Base-by-base conservation (phyloP, 2,888 invertebrate genomes). In the Nomada hirtipes region DNA sequence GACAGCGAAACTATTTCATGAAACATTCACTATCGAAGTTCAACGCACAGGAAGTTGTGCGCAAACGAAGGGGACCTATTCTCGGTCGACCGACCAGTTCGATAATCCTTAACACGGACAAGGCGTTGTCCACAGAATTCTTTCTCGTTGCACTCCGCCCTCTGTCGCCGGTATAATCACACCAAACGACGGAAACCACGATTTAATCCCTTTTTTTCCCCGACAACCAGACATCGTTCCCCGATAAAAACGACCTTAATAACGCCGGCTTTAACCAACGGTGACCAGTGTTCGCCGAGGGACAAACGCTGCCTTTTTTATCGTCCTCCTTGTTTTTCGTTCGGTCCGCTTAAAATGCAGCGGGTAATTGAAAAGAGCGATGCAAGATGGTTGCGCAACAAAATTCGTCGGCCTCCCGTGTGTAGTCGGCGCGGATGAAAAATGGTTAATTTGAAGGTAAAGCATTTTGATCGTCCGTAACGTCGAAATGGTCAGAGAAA, bases 191-290 rank as follows among this genome's bases (percentile, higher is more conserved):
- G 84, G 83, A 75, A 83, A 81, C 86, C 83, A 65, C 84, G 76
- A 72, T 83, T 86, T 86, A 86, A 86, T 84, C 84, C 86, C 77
- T 81, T 84, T 79, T 75, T 7, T 7, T 0, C 76, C 76, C 79
- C 69, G 69, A 61, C 74, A 84, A 82, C 82, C 76, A 80, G 85
- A 80, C 85, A 68, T 72, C 79, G 71, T 75, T 79, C 50, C 77
- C 72, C 76, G 70, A 79, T 77, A 85, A 63, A 50, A 81, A 81
- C 78, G 75, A 64, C 84, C 69, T 76, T 84, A 85, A 84, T 85
- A 76, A 36, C 76, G 67, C 69, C 53, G 76, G 84, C 75, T 85
- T 81, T 84, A 76, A 75, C 68, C 42, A 70, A 47, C 26, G 65
- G 23, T 71, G 63, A 53, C 61, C 29, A 36, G 36, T 23, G 64